phyloP scores from a whole-genome alignment of 2,797 vertebrate genomes.

The Cryptoblepharus egeriae region DNA sequence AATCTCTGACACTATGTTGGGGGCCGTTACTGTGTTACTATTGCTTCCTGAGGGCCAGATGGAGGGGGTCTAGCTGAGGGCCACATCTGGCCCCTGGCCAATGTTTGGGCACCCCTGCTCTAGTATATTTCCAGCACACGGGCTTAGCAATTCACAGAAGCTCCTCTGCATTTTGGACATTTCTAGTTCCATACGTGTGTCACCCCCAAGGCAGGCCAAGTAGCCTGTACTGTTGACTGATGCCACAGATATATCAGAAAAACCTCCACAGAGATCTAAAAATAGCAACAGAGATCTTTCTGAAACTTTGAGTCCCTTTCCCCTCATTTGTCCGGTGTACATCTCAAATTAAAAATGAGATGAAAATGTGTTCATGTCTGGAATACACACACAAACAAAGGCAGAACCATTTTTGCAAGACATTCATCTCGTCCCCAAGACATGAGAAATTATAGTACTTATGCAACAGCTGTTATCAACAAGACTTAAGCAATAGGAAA shows the following conservation, averaged over 20 bases:
- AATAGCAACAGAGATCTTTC: background rate
- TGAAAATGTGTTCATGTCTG: background rate
- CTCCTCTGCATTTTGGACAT: too few species aligned
- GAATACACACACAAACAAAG: background rate
- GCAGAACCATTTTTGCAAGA: background rate
- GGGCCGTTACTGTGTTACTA: too few species aligned
- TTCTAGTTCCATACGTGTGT: background rate
- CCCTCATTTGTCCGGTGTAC: background rate
- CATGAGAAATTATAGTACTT: background rate
- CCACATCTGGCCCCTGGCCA: background rate
- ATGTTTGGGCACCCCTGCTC: background rate
- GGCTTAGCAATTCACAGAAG: background rate
- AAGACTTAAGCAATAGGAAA: background rate
- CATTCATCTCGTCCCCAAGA: background rate
- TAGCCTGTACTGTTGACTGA: background rate
- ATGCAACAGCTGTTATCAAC: background rate
- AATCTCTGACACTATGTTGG: too few species aligned
- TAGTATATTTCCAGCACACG: background rate
- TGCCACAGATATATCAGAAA: background rate
- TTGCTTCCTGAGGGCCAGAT: too few species aligned
- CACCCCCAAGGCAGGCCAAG: background rate
- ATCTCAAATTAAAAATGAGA: background rate
- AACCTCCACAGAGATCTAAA: background rate
- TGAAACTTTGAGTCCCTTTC: background rate
- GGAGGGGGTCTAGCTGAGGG: too few species aligned